Percentiles rank a stretch among this genome's conserved stretches.
Evolutionary conservation across 1,140 invertebrate species (phyloP).

Genomic region (Mylabris phalerata): DNA sequence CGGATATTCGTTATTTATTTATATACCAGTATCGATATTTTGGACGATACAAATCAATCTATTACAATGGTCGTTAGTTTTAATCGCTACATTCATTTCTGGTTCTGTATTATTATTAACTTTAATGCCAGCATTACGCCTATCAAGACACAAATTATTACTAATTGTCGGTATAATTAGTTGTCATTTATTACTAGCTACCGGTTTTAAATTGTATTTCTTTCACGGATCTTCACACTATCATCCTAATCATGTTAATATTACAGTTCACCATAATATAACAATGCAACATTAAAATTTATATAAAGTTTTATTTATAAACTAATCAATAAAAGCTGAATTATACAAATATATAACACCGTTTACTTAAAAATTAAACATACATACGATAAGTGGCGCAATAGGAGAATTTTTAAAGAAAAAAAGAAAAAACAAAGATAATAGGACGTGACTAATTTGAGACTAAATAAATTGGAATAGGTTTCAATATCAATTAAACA

Average conservation of each 20-base stretch:
- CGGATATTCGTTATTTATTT: slow-evolving; percentile 91
- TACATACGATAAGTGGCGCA: too few species aligned
- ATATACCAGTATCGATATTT: slow-evolving; percentile 87
- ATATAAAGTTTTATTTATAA: slow-evolving; percentile 12
- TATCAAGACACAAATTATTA: slow-evolving; percentile 59
- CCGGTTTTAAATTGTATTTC: slow-evolving; percentile 78
- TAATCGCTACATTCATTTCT: slow-evolving; percentile 71
- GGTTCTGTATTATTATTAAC: slow-evolving; percentile 79
- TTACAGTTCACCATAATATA: background rate
- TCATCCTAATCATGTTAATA: background rate
- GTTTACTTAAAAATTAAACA: too few species aligned
- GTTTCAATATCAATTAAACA: too few species aligned
- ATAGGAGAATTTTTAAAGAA: too few species aligned
- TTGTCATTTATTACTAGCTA: slow-evolving; percentile 73
- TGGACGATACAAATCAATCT: slow-evolving; percentile 81
- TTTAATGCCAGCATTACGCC: slow-evolving; percentile 68
- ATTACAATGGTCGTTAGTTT: slow-evolving; percentile 82
- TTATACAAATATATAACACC: slow-evolving; percentile 10
- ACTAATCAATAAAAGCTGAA: slow-evolving; percentile 8
- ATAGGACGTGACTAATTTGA: too few species aligned
- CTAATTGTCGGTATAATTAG: slow-evolving; percentile 60
- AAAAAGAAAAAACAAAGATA: too few species aligned
- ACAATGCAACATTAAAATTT: slow-evolving; percentile 1
- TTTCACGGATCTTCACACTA: slow-evolving; percentile 47
- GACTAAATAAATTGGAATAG: too few species aligned